These are phyloP conservation scores for Blomia tropicalis DNA, from an alignment of 2,888 invertebrate species.

Conservation along the genomic window DNA sequence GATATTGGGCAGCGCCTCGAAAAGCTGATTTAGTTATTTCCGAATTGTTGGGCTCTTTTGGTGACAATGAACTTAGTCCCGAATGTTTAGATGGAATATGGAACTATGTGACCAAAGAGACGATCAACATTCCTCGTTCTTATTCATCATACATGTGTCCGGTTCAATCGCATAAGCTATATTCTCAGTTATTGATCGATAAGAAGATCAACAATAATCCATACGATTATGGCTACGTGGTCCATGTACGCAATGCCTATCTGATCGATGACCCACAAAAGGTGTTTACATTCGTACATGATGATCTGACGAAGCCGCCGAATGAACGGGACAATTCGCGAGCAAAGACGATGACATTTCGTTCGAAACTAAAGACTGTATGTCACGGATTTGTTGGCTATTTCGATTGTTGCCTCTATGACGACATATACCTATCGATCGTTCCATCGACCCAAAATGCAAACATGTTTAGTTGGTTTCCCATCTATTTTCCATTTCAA, in stretches of 20 bases:
- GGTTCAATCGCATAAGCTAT: slow-evolving; percentile 72
- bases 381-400: slow-evolving; percentile 91
- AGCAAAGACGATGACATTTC: slow-evolving; percentile 51
- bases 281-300: slow-evolving; percentile 69
- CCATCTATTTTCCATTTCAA: slow-evolving; percentile 71
- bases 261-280: slow-evolving; percentile 54
- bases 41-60: slow-evolving; percentile 89
- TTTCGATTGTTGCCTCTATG: slow-evolving; percentile 73
- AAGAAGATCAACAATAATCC: slow-evolving; percentile 37
- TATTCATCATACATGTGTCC: slow-evolving; percentile 85
- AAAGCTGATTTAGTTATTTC: slow-evolving; percentile 89
- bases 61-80: slow-evolving; percentile 95
- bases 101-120: slow-evolving; percentile 59
- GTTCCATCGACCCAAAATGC: slow-evolving; percentile 70
- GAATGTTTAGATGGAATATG: slow-evolving; percentile 93
- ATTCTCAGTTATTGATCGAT: slow-evolving; percentile 49
- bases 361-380: slow-evolving; percentile 54
- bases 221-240: slow-evolving; percentile 76
- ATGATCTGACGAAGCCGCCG: slow-evolving; percentile 25
- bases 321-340: slow-evolving; percentile 51
- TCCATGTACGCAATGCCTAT: slow-evolving; percentile 69
- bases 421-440: slow-evolving; percentile 68
- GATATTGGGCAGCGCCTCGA: slow-evolving; percentile 59
- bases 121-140: slow-evolving; percentile 72
- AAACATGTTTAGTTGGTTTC: slow-evolving; percentile 97